phyloP scores from a whole-genome alignment of 2,888 invertebrate species.

The Caenorhabditis macrosperma region DNA sequence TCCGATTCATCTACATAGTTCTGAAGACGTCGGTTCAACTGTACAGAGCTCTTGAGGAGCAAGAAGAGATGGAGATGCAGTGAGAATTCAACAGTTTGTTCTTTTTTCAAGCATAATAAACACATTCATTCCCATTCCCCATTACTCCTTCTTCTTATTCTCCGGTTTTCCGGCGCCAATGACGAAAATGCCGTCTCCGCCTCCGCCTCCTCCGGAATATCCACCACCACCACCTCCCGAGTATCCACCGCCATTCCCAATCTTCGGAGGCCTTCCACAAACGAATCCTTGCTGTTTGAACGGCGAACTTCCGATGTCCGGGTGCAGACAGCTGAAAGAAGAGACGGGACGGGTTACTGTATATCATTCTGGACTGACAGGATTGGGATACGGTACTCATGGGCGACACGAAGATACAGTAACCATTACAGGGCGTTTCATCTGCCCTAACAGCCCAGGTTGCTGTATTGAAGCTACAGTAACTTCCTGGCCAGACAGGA shows the following conservation, averaged over 20 bases:
- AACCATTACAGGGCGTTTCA: too few species aligned
- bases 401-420: too few species aligned
- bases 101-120: neutral
- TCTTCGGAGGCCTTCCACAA: conserved; percentile 32
- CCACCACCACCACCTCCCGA: conserved; percentile 1
- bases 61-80: neutral
- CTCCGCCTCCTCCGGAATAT: conserved; percentile 8
- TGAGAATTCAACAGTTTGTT: neutral
- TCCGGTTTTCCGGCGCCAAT: conserved; percentile 29
- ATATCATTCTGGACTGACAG: too few species aligned
- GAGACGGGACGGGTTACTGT: too few species aligned
- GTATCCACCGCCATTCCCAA: neutral
- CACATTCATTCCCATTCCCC: neutral
- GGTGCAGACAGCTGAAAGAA: conserved; percentile 22
- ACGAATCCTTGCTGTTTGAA: conserved; percentile 34
- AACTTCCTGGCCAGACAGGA: too few species aligned
- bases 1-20: conserved; percentile 36
- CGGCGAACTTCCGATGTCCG: neutral
- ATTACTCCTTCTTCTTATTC: neutral
- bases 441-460: too few species aligned
- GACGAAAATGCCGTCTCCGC: conserved; percentile 6
- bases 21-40: conserved; percentile 38
- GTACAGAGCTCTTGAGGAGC: conserved; percentile 24
- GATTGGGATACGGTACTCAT: too few species aligned
- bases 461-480: too few species aligned